These are phyloP conservation scores for Trissoscelio sp. DNA, from an alignment of 2,888 invertebrate genomes.

Conservation along the genomic window DNA sequence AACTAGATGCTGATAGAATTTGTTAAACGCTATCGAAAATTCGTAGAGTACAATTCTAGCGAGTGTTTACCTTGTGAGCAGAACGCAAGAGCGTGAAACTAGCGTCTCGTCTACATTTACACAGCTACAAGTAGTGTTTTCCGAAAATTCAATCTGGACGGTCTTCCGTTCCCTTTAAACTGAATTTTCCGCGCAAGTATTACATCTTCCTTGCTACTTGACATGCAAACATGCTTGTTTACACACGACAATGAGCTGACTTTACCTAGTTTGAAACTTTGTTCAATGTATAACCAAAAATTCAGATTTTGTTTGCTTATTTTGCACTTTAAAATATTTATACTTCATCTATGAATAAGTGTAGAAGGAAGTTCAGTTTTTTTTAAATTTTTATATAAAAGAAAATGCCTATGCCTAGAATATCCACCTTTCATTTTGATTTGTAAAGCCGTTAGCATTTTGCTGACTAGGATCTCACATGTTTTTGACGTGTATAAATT, in stretches of 20 bases:
- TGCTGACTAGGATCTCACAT: slow-evolving; percentile 29
- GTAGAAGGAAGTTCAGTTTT: too few species aligned
- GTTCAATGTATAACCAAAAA: background rate
- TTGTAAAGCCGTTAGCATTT: slow-evolving; percentile 28
- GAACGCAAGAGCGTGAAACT: slow-evolving; percentile 40
- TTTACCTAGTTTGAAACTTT: background rate
- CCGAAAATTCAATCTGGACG: slow-evolving; percentile 71
- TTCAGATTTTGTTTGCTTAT: background rate
- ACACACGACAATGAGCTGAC: slow-evolving; percentile 23
- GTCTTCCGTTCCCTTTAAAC: slow-evolving; percentile 27
- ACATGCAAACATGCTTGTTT: slow-evolving; percentile 43
- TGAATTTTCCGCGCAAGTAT: slow-evolving; percentile 48
- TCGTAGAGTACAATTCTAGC: slow-evolving; percentile 63
- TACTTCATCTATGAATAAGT: background rate
- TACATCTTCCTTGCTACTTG: slow-evolving; percentile 36
- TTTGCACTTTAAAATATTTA: background rate
- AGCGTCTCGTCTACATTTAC: slow-evolving; percentile 45
- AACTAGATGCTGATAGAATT: slow-evolving; percentile 51
- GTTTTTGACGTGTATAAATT: slow-evolving; percentile 41
- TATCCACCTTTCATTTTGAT: background rate
- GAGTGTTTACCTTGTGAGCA: slow-evolving; percentile 67
- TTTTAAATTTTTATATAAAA: background rate
- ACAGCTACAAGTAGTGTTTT: slow-evolving; percentile 65
- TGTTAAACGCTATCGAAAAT: slow-evolving; percentile 58
- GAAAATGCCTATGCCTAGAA: background rate